Base-by-base conservation (phyloP, 1,140 invertebrate species). In the Sesamia nonagrioides region DNA sequence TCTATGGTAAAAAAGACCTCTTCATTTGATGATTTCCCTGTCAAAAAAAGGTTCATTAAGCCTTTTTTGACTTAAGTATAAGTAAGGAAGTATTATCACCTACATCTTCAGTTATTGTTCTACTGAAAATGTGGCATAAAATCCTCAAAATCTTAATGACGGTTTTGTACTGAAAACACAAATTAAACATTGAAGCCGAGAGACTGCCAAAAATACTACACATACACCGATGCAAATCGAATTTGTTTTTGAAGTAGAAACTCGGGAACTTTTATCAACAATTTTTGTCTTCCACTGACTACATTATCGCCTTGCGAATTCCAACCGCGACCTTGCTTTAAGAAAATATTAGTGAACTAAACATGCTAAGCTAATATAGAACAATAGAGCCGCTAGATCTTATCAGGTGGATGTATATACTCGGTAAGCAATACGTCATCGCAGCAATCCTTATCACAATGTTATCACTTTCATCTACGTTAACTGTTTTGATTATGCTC, bases 381-480 rank as follows among this genome's bases (percentile, higher is more conserved):
- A 79, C 61, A 79, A 68, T 77, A 56, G 75, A 37, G 75, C 76
- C 76, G 82, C 76, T 66, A 5, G 13, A 11, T 18, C 66, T 82
- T 76, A 79, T 80, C 72, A 35, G 17, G n/a, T 4, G 60, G 13
- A n/a, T 0, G 60, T 63, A 37, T 63, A 11, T 63, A 17, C 60
- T 63, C 8, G 33, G 33, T 48, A 45, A 18, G 58, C 18, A 52
- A 37, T 18, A 77, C 76, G 58, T 78, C 76, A 82, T 74, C 73
- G 18, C 72, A 50, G 60, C 17, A 74, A 54, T 33, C 54, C 50
- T 40, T 79, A 71, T 68, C 50, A 68, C 69, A 77, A 60, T 45
- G 54, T 80, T 78, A 78, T 80, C 78, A 80, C 79, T 83, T 83
- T 80, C 76, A 78, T 79, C 60, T 8, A 40, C 72, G 68, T 21